phyloP scores from a whole-genome alignment of 2,888 invertebrate genomes.

The Rotaria socialis region DNA sequence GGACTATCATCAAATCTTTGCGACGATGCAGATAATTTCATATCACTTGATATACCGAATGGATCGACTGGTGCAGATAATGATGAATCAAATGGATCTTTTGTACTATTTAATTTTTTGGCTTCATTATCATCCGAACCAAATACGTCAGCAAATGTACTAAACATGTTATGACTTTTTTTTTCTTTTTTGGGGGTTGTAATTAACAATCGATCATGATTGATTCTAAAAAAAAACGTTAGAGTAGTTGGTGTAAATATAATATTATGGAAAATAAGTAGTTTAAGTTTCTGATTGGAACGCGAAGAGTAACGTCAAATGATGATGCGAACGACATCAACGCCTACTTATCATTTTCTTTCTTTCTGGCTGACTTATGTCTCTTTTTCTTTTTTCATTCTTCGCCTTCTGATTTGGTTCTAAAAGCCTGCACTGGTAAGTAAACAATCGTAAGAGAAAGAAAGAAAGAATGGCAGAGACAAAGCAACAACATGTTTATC shows the following conservation, averaged over 20 bases:
- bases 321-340: neutral
- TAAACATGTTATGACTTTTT: neutral
- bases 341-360: neutral
- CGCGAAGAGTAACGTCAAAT: neutral
- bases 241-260: neutral
- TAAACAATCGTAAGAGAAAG: conserved; percentile 16
- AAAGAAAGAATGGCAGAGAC: neutral
- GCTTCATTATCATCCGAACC: neutral
- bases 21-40: conserved; percentile 27
- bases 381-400: neutral
- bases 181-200: neutral
- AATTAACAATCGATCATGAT: neutral
- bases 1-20: conserved; percentile 34
- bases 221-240: neutral
- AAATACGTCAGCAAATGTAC: conserved; percentile 24
- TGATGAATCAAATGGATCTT: neutral
- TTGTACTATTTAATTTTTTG: neutral
- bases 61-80: neutral
- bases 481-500: neutral
- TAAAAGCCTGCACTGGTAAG: neutral
- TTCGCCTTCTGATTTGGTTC: neutral
- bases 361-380: neutral
- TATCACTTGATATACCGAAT: conserved; percentile 17
- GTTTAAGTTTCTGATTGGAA: neutral
- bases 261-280: neutral